Evolutionary conservation across 2,797 vertebrate species (phyloP).

Genomic region (Pangasius macronema): DNA sequence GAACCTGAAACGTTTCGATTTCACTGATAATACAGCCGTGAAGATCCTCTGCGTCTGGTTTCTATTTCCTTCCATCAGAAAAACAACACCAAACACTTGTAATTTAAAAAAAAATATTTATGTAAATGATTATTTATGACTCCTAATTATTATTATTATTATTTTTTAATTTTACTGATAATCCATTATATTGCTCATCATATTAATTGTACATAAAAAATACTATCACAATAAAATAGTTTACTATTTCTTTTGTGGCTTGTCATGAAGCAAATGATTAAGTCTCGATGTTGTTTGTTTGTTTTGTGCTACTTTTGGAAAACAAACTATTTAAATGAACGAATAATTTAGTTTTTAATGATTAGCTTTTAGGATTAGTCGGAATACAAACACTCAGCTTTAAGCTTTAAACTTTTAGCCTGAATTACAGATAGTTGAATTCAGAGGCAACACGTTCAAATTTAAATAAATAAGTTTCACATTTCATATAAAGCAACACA

Average conservation of each 20-base stretch:
- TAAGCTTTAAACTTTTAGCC: not conserved
- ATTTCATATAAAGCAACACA: not conserved
- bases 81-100: slow-evolving; percentile 11
- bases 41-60: not conserved
- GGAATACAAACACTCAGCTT: not conserved
- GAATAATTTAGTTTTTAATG: not conserved
- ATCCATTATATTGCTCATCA: slow-evolving; percentile 62
- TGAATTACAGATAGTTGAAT: too few species aligned
- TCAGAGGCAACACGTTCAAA: too few species aligned
- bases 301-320: slow-evolving; percentile 49
- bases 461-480: too few species aligned
- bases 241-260: slow-evolving; percentile 81
- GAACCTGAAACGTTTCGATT: not conserved
- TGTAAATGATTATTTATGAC: slow-evolving; percentile 46
- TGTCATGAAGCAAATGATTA: slow-evolving; percentile 78
- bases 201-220: slow-evolving; percentile 80
- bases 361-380: too few species aligned
- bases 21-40: not conserved
- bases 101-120: slow-evolving; percentile 44
- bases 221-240: slow-evolving; percentile 83
- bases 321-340: not conserved
- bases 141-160: slow-evolving; percentile 32
- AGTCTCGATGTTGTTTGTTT: slow-evolving; percentile 70
- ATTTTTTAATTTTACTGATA: slow-evolving; percentile 53
- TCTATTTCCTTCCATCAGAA: slow-evolving; percentile 15